phyloP scores from a whole-genome alignment of 2,888 invertebrate species.

The Allygus modestus region DNA sequence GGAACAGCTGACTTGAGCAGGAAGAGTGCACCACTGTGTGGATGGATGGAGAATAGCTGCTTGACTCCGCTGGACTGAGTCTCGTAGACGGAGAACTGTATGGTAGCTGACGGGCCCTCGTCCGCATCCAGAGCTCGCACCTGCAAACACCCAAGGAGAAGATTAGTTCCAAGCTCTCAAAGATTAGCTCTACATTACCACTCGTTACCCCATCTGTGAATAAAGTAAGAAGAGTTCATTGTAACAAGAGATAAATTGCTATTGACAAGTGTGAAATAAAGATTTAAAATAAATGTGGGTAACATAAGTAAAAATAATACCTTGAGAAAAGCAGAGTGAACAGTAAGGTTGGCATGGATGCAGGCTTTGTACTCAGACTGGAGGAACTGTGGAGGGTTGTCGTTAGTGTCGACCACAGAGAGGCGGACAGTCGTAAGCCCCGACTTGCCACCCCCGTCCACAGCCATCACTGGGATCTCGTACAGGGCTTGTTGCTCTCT shows the following conservation, averaged over 20 bases:
- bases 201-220: too few relatives aligned
- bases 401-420: conserved; percentile 89
- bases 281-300: too few relatives aligned
- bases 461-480: conserved; percentile 88
- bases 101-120: conserved; percentile 83
- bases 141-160: conserved; percentile 63
- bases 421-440: conserved; percentile 88
- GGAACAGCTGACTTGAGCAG: conserved; percentile 80
- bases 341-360: conserved; percentile 79
- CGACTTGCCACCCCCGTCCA: conserved; percentile 88
- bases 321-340: conserved; percentile 79
- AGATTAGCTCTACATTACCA: too few relatives aligned
- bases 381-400: conserved; percentile 87
- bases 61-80: conserved; percentile 80
- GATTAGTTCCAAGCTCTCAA: neutral
- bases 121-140: conserved; percentile 87
- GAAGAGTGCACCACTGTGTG: conserved; percentile 85
- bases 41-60: conserved; percentile 86
- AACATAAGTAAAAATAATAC: conserved; percentile 74
- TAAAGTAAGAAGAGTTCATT: too few relatives aligned
- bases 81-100: conserved; percentile 89
- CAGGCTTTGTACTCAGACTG: conserved; percentile 87
- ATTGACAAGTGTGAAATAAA: too few relatives aligned
- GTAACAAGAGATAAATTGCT: too few relatives aligned
- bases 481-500: conserved; percentile 84